Evolutionary conservation across 1,140 invertebrate species (phyloP), one percentile per base, ranked within the genome.

Genomic region (Argopecten irradians): DNA sequence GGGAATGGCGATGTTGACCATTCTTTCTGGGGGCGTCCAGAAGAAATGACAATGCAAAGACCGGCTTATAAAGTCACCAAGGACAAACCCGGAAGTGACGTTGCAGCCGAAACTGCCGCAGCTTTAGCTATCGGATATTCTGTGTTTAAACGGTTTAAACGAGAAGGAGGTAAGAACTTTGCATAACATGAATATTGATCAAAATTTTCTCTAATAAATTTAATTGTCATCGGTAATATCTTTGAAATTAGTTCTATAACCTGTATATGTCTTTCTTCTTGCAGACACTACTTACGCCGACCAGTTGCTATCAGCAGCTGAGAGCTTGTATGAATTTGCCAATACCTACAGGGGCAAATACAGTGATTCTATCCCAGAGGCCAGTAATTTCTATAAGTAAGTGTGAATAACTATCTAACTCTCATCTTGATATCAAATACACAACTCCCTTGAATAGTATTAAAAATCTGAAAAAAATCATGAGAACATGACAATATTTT

Each of bases 31-130:
- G 90, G 90, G 16, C 86, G 93, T 28, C 94, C 94, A 0, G 94
- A 97, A 93, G 96, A 97, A 35, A 95, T 97, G 93, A 97, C 96
- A 55, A 96, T 96, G 93, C 93, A 94, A 0, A 94, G 97, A 82
- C 97, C 97, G 0, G 95, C 97, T 0, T 97, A 95, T 91, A 97
- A 97, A 93, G 96, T 97, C 36, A 96, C 96, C 87, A 89, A 94
- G 7, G 92, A 95, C 28, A 95, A 96, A 90, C 89, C 93, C 95
- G 97, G 97, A 82, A 96, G 96, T 19, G 97, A 97, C 92, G 91
- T 97, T 14, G 96, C 97, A 5, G 96, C 96, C 5, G 97, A 97
- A 93, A 96, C 96, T 0, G 96, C 97, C 0, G 97, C 97, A 9
- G 96, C 97, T 7, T 93, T 97, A 3, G 96, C 97, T 2, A 95